A percentile compares a stretch with the other conserved stretches of the same genome.
Conservation (phyloP, 64 coral and sea anemone genomes). For the Orbicella faveolata region DNA sequence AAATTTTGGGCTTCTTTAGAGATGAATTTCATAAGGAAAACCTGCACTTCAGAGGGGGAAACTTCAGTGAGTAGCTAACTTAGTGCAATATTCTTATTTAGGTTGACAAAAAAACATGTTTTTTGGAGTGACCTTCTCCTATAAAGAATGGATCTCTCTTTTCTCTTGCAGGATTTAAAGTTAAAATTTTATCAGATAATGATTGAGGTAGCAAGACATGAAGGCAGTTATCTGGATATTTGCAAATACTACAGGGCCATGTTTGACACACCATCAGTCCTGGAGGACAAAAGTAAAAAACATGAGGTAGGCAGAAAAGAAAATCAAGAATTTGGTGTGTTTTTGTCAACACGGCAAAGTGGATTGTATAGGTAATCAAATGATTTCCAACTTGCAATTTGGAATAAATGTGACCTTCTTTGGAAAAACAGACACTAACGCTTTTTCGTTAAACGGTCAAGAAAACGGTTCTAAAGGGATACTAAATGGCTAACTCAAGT, state of each 20-base stretch:
- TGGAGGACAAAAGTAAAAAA: conserved; percentile 78
- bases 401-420: background rate
- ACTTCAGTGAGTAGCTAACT: too few species aligned
- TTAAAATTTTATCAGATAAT: conserved; percentile 92
- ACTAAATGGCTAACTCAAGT: too few species aligned
- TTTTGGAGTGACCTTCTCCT: too few species aligned
- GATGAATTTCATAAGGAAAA: too few species aligned
- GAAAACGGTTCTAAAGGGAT: too few species aligned
- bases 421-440: too few species aligned
- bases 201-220: conserved; percentile 91
- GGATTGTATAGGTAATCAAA: background rate
- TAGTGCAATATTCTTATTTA: too few species aligned
- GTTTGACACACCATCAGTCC: conserved; percentile 82
- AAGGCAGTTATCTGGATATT: conserved; percentile 81
- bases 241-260: conserved; percentile 98
- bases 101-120: too few species aligned
- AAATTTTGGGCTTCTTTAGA: too few species aligned
- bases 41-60: too few species aligned
- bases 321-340: background rate
- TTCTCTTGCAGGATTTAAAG: conserved; percentile 75
- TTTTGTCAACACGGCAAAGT: background rate
- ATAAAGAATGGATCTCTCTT: background rate
- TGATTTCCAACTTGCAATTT: background rate
- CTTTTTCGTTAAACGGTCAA: too few species aligned
- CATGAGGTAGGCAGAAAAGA: conserved; percentile 65